A percentile compares a stretch with the other conserved stretches of the same genome.
Conservation (phyloP, 2,797 vertebrate species). For the Rhabdomys pumilio region DNA sequence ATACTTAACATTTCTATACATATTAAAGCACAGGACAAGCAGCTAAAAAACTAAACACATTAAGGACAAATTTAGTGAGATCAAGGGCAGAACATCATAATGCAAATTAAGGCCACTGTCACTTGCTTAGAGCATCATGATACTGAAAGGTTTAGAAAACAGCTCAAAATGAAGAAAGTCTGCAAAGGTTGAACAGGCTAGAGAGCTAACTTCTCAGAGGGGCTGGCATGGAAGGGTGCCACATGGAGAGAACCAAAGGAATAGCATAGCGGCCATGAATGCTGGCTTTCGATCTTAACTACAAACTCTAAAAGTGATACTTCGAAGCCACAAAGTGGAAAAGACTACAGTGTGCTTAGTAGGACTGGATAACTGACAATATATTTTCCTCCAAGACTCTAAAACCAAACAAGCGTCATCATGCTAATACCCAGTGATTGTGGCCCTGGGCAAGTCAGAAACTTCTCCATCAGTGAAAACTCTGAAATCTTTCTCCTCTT, state of each 20-base stretch:
- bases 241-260: neutral
- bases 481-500: constrained; percentile 55
- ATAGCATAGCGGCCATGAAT: neutral
- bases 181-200: constrained; percentile 11
- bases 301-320: constrained; percentile 43
- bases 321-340: constrained; percentile 52
- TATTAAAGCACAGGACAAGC: constrained; percentile 51
- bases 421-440: constrained; percentile 37
- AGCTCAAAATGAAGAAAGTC: constrained; percentile 55
- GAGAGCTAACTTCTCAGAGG: neutral
- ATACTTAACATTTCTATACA: constrained; percentile 46
- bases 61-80: constrained; percentile 45
- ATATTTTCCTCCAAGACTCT: constrained; percentile 32
- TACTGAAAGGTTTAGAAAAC: constrained; percentile 35
- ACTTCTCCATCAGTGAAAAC: constrained; percentile 48
- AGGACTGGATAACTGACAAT: constrained; percentile 36
- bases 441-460: constrained; percentile 35
- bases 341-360: constrained; percentile 12
- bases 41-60: constrained; percentile 39
- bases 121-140: constrained; percentile 52
- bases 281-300: constrained; percentile 47
- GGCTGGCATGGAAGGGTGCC: neutral
- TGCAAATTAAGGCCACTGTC: constrained; percentile 7
- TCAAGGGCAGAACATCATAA: constrained; percentile 2
- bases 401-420: constrained; percentile 53